Base-by-base conservation (phyloP, 2,888 invertebrate species). In the Notodonta ziczac region DNA sequence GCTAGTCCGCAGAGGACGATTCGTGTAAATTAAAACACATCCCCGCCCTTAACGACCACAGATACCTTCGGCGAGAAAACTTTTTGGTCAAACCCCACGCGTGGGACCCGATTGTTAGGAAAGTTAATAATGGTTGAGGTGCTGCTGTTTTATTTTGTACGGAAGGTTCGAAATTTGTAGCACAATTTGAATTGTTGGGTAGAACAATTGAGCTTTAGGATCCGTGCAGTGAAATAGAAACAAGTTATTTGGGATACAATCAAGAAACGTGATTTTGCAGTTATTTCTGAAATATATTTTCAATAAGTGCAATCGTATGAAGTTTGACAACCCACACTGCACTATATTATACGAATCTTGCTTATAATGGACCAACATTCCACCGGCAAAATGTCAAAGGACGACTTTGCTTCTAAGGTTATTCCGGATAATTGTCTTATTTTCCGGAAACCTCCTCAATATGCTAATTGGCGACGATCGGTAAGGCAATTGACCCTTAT, bases 401-500 rank as follows among this genome's bases (percentile, higher is more conserved):
- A 24, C 24, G 24, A 24, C 2, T 42, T 12, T 7, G 6, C 10
- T 42, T 42, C 42, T 7, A 42, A 42, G 42, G 9, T 42, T 42
- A 4, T 42, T 12, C 10, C 3, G 5, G 44, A 46, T 46, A 46
- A 46, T 46, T 46, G 44, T 46, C 44, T 13, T 46, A 46, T 16
- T 16, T 50, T 16, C 14, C 16, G 9, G 32, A 32, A 52, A 55
- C 59, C 59, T 54, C 57, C 51, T 57, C 46, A 50, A 60, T 39
- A 59, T 42, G 35, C 32, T 58, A 63, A 70, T 70, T 67, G 57
- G 52, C 51, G 64, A 50, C 56, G 62, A 61, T 50, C 46, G 39
- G 0, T 4, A 24, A 35, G 56, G 14, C 32, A 9, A 52, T n/a
- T n/a, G 16, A 68, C 64, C 72, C 61, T 68, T 62, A 48, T 72